phyloP scores from a whole-genome alignment of 2,113 vertebrate genomes.

The Emydocephalus ijimae region DNA sequence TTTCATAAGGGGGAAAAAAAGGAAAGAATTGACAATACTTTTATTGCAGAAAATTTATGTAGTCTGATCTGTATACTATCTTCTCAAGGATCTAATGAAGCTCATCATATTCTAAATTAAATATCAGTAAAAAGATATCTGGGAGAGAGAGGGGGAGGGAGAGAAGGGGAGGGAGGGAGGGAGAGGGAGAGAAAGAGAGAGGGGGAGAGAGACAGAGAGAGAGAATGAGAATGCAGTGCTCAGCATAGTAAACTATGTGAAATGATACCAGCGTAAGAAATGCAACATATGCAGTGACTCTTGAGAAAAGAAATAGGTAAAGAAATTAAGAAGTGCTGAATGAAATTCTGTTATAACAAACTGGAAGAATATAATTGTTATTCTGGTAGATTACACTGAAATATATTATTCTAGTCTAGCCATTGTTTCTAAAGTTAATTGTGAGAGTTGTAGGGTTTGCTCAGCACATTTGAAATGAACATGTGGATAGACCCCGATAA shows the following conservation, averaged over 20 bases:
- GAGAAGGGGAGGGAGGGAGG: no score
- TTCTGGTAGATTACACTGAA: not conserved
- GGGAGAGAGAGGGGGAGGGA: no score
- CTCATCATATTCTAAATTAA: not conserved
- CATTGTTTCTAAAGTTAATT: not conserved
- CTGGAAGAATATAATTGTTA: not conserved
- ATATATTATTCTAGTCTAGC: not conserved
- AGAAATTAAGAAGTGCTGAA: not conserved
- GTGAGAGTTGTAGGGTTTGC: not conserved
- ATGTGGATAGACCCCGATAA: not conserved
- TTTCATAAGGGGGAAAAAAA: not conserved
- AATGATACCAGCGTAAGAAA: not conserved
- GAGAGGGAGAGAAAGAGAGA: no score
- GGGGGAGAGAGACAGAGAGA: not conserved
- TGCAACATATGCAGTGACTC: not conserved
- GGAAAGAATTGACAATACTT: not conserved
- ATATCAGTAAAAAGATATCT: not conserved
- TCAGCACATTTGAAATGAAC: not conserved
- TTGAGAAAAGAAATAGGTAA: not conserved
- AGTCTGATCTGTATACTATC: not conserved
- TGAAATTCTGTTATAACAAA: not conserved
- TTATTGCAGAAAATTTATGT: not conserved
- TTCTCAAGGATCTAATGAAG: not conserved
- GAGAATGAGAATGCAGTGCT: not conserved
- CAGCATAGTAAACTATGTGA: not conserved